phyloP scores from a whole-genome alignment of 2,888 invertebrate genomes.

The Omphaloscelis lunosa region DNA sequence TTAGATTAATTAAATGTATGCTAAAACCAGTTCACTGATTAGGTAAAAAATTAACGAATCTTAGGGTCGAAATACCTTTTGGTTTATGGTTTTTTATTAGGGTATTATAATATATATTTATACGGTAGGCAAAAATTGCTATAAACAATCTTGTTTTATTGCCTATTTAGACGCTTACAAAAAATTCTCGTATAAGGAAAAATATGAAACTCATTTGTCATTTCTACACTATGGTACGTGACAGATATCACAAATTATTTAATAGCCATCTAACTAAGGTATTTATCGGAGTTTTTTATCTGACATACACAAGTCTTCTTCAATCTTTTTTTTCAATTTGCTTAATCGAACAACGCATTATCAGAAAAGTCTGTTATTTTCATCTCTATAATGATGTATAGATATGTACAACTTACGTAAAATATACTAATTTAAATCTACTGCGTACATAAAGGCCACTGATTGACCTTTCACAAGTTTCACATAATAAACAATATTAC shows the following conservation, averaged over 20 bases:
- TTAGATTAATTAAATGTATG: background rate
- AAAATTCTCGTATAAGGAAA: background rate
- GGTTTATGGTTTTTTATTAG: background rate
- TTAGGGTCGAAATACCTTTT: slow-evolving; percentile 8
- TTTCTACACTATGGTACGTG: slow-evolving; percentile 2
- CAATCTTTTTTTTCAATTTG: too few relatives aligned
- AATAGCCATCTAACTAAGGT: background rate
- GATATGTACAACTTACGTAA: background rate
- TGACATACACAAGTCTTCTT: background rate
- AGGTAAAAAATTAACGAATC: slow-evolving; percentile 8
- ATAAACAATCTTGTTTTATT: slow-evolving; percentile 16
- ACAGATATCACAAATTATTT: background rate
- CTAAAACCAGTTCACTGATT: slow-evolving; percentile 16
- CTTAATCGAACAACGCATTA: background rate
- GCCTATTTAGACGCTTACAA: background rate
- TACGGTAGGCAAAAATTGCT: background rate
- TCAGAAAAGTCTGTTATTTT: slow-evolving; percentile 14
- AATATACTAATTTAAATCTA: slow-evolving; percentile 20
- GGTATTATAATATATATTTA: background rate
- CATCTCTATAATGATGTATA: background rate
- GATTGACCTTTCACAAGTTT: slow-evolving; percentile 47
- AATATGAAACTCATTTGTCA: background rate
- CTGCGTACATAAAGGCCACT: slow-evolving; percentile 43
- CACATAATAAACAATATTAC: slow-evolving; percentile 23
- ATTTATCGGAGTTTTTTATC: background rate